A percentile compares a stretch with the other conserved stretches of the same genome.
These are phyloP conservation scores for Tragopan temminckii DNA, from an alignment of 2,797 vertebrate species.

Conservation along the genomic window DNA sequence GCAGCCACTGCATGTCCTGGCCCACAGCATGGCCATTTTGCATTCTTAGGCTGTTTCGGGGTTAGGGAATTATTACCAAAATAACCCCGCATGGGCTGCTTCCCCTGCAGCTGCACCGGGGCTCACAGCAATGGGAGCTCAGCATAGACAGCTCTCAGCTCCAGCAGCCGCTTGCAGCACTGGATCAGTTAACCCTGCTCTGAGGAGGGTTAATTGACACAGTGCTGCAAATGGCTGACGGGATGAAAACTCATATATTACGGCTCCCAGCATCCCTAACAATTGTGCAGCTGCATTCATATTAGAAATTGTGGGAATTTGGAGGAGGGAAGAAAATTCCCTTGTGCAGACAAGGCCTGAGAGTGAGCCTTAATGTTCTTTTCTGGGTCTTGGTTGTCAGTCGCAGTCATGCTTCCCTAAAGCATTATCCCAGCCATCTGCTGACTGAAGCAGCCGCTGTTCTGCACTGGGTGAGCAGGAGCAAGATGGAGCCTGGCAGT, in stretches of 20 bases:
- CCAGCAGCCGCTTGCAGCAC: conserved; percentile 67
- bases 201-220: conserved; percentile 74
- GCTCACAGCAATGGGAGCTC: conserved; percentile 64
- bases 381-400: conserved; percentile 54
- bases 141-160: conserved; percentile 52
- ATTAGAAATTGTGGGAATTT: conserved; percentile 60
- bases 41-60: conserved; percentile 6
- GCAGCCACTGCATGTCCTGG: not conserved
- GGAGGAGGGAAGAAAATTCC: conserved; percentile 58
- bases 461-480: not conserved
- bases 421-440: conserved; percentile 35
- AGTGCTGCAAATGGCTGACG: conserved; percentile 63
- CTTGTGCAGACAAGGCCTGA: conserved; percentile 25
- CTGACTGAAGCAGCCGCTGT: conserved; percentile 8
- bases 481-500: not conserved
- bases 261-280: conserved; percentile 53
- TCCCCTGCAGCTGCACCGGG: conserved; percentile 70
- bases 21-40: conserved; percentile 9
- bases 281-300: conserved; percentile 70
- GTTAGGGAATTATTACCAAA: conserved; percentile 29
- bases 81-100: conserved; percentile 22
- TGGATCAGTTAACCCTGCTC: conserved; percentile 73
- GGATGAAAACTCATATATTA: conserved; percentile 70
- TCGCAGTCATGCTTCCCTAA: conserved; percentile 33
- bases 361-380: conserved; percentile 39